Evolutionary conservation across 2,113 vertebrate genomes (phyloP).

Genomic region (Heterocephalus glaber): DNA sequence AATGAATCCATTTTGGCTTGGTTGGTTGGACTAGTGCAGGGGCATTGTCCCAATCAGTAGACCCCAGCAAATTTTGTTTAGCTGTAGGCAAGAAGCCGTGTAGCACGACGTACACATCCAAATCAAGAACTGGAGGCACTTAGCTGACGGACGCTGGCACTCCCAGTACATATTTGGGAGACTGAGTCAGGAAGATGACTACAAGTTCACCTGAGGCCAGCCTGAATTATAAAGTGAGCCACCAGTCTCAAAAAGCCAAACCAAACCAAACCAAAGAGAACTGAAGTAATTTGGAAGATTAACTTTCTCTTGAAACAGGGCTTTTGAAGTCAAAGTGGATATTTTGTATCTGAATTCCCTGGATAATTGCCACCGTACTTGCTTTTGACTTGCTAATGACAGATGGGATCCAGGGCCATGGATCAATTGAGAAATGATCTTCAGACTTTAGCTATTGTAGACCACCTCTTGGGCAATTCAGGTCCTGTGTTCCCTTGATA

Average conservation of each 20-base stretch:
- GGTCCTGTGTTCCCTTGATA: not conserved
- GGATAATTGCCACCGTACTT: not conserved
- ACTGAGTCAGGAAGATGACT: not conserved
- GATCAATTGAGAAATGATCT: not conserved
- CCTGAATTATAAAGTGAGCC: not conserved
- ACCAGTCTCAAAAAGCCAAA: not conserved
- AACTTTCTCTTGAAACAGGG: slow-evolving; percentile 17
- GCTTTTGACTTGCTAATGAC: slow-evolving; percentile 47
- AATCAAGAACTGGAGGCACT: not conserved
- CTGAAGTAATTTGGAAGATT: not conserved
- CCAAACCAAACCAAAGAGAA: not conserved
- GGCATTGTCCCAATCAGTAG: not conserved
- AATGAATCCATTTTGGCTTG: not conserved
- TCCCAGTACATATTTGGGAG: not conserved
- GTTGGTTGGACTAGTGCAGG: no score
- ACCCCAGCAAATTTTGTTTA: not conserved
- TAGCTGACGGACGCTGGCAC: not conserved
- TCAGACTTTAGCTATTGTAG: not conserved
- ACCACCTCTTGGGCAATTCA: not conserved
- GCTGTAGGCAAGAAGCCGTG: no score
- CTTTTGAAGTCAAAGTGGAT: not conserved
- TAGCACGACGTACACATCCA: not conserved
- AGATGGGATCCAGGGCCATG: not conserved
- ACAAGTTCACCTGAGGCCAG: not conserved
- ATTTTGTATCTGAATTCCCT: slow-evolving; percentile 44